phyloP scores from a whole-genome alignment of 1,140 invertebrate genomes.

The Cephus cinctus region DNA sequence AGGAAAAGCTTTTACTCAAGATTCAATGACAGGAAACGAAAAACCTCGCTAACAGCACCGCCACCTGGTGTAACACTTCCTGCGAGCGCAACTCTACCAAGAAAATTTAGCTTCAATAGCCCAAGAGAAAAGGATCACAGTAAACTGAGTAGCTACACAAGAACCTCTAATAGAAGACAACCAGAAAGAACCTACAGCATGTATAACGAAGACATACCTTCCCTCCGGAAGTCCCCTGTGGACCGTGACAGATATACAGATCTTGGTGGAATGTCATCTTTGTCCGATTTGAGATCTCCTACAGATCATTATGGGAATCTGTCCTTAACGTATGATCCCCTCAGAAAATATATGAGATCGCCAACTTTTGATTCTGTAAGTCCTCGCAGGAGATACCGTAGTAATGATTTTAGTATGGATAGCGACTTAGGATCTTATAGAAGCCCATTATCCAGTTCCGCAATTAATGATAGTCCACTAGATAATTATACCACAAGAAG shows the following conservation, averaged over 20 bases:
- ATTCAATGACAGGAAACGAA: conserved; percentile 78
- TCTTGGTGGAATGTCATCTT: conserved; percentile 22
- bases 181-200: conserved; percentile 36
- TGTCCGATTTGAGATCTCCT: conserved; percentile 31
- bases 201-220: conserved; percentile 32
- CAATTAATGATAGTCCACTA: conserved; percentile 6
- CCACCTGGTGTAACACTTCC: conserved; percentile 32
- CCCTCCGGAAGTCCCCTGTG: conserved; percentile 34
- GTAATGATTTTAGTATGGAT: conserved; percentile 31
- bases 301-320: conserved; percentile 25
- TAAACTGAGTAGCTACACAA: conserved; percentile 17
- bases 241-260: conserved; percentile 41
- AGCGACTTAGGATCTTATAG: conserved; percentile 24
- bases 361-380: conserved; percentile 32
- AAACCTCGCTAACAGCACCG: conserved; percentile 43
- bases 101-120: conserved; percentile 44
- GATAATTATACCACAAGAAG: conserved; percentile 18
- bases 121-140: conserved; percentile 24
- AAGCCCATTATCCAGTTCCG: conserved; percentile 16
- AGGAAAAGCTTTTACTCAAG: conserved; percentile 85
- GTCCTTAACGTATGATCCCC: conserved; percentile 39
- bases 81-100: conserved; percentile 36
- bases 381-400: conserved; percentile 37
- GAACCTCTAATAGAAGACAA: conserved; percentile 18
- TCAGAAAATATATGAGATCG: conserved; percentile 36